phyloP scores from a whole-genome alignment of 2,888 invertebrate genomes.

The Heteromurus nitidus region DNA sequence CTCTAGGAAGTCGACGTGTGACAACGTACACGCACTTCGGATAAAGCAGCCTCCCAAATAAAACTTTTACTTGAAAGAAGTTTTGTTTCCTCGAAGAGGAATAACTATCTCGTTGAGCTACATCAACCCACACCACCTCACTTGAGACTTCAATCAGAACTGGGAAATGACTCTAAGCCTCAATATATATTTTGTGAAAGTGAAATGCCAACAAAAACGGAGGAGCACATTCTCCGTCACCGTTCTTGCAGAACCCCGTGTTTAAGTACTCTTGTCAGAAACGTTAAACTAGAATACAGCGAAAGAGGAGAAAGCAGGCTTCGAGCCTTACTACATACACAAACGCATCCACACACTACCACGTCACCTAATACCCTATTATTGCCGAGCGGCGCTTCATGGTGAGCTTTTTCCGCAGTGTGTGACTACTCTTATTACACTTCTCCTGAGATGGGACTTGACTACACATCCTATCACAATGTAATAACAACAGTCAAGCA shows the following conservation, averaged over 20 bases:
- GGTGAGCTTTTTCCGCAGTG: background rate
- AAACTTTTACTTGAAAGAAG: constrained; percentile 40
- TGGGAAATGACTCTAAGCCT: constrained; percentile 36
- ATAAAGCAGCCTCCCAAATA: constrained; percentile 31
- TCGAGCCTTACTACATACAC: constrained; percentile 2
- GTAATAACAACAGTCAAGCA: constrained; percentile 3
- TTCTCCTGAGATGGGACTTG: constrained; percentile 3
- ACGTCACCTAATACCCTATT: constrained; percentile 18
- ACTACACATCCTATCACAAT: constrained; percentile 7
- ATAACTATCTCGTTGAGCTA: constrained; percentile 6
- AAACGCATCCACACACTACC: background rate
- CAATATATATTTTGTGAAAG: constrained; percentile 21
- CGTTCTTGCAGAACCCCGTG: background rate
- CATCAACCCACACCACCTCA: constrained; percentile 7
- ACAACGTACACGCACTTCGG: no score
- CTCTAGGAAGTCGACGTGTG: no score
- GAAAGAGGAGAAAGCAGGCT: constrained; percentile 32
- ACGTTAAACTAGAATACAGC: background rate
- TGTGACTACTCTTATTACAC: constrained; percentile 29
- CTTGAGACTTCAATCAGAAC: constrained; percentile 4
- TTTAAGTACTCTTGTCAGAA: constrained; percentile 44
- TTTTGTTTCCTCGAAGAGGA: constrained; percentile 24
- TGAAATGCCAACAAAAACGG: background rate
- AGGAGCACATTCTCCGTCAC: background rate
- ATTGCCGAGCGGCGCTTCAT: constrained; percentile 6